Percentiles rank a stretch among this genome's conserved stretches.
phyloP scores from a whole-genome alignment of 2,113 vertebrate species.

The Madoqua kirkii region DNA sequence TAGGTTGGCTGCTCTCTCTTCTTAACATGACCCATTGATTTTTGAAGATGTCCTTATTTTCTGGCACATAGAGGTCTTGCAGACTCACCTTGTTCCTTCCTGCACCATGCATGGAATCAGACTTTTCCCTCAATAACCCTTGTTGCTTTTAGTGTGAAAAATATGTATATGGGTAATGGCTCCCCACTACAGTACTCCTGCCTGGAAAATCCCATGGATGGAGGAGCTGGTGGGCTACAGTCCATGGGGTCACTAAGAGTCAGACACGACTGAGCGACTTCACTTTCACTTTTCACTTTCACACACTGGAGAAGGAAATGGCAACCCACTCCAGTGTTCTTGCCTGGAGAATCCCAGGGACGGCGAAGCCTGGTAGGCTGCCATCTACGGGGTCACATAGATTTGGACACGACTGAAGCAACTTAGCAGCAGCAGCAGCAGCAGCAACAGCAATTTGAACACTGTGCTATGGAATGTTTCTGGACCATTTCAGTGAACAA shows the following conservation, averaged over 20 bases:
- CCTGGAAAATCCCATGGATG: too few relatives aligned
- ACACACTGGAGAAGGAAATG: too few relatives aligned
- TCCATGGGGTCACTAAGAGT: too few relatives aligned
- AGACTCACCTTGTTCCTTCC: not conserved
- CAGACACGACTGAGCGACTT: too few relatives aligned
- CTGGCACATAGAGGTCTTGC: not conserved
- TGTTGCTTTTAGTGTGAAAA: not conserved
- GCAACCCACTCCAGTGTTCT: too few relatives aligned
- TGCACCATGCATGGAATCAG: not conserved
- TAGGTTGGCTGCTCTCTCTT: not conserved
- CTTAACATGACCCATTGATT: not conserved
- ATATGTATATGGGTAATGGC: not conserved
- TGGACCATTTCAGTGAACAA: not conserved
- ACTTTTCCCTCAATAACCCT: not conserved
- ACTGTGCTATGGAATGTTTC: not conserved
- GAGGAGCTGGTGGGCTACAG: too few relatives aligned
- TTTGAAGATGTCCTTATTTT: slow-evolving; percentile 28
- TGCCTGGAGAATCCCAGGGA: too few relatives aligned
- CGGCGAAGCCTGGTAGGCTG: too few relatives aligned
- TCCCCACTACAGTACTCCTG: too few relatives aligned
- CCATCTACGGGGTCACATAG: rapidly evolving
- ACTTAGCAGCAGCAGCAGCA: too few relatives aligned
- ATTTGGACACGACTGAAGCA: too few relatives aligned
- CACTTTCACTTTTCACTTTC: too few relatives aligned
- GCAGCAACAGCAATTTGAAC: not conserved